Evolutionary conservation across 2,888 invertebrate species (phyloP), one percentile per base, ranked within the genome.

Genomic region (Caenorhabditis japonica): DNA sequence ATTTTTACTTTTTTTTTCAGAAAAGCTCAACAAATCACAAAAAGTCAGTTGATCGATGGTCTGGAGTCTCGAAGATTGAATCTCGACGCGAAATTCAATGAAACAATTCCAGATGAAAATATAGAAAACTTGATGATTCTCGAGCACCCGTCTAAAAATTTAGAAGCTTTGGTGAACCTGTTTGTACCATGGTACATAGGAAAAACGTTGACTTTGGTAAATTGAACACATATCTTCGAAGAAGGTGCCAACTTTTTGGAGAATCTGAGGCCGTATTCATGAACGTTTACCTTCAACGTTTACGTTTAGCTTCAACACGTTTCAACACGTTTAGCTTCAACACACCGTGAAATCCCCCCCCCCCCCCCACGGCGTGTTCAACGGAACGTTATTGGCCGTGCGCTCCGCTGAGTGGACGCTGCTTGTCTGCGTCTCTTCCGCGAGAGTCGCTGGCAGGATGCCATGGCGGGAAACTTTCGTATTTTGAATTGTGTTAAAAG

Each of bases 121-220:
- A 21, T 62, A 2, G 55, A 60, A 17, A 69, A 69, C 53, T 21
- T 69, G 15, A 19, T 59, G 39, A 33, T 53, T 8, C 17, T 69
- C 47, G 59, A 69, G 38, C 23, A 3, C 4, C 69, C 69, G 17
- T n/a, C n/a, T n/a, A 21, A 5, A 13, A 12, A 44, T 44, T 49
- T 59, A 39, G 62, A 30, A 5, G 34, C 52, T 0, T 25, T 68
- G 19, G 39, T 44, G 1, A 15, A 61, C 17, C 47, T 73, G 15
- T 41, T 73, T 15, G 8, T 58, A 1, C 73, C 73, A 0, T 73
- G 68, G 68, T 68, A n/a, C 19, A 46, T 43, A 44, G 61, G 56
- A 13, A 68, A 61, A 12, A 58, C 73, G 4, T 7, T 73, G 52
- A 73, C 68, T 4, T 41, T 73, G 68, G 73, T 73, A 21, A 21